Evolutionary conservation across 2,888 invertebrate genomes (phyloP), one percentile per base, ranked within the genome.

Genomic region (Callyntrura guangdongensis): DNA sequence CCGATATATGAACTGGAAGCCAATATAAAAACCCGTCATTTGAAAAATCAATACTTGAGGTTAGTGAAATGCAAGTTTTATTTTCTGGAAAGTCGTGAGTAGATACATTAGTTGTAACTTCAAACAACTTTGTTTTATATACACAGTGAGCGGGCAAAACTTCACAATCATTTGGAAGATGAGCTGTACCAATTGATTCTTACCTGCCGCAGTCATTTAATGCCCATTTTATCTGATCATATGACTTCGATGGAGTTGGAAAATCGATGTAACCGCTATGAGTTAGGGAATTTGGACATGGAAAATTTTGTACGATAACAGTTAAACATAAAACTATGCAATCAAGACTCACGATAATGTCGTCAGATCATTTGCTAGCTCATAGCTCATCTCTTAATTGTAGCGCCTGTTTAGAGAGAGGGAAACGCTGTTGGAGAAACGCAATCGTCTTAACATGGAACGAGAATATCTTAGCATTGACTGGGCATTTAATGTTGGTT

Each of bases 141-240:
- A 14, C 8, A 77, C 25, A 93, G 93, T 74, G 93, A 93, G 49
- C 86, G 93, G 25, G 88, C 91, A 0, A 92, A 91, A 53, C 59
- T 93, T 0, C 93, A 93, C 79, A 93, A 93, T 77, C 93, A 93
- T 83, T 79, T 93, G 86, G 93, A 93, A 59, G 89, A 84, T n/a
- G 93, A 93, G 82, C 47, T 93, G 36, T 93, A 69, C 79, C 59
- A 91, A 0, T 72, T 93, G n/a, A 92, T 93, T 20, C 69, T 86
- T 9, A 91, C 92, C 9, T 91, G 89, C 27, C 91, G 93, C 9
- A 81, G 92, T 3, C 92, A 92, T 61, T 87, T 93, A 12, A 93
- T 93, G 93, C 93, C 93, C 3, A 93, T 93, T n/a, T 67, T 93
- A 14, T 86, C 93, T 72, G 91, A 93, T 53, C 92, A 93, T 74